Base-by-base conservation (phyloP, 30 jellyfish, hydroid and myxozoan genomes). In the Hydra vulgaris region DNA sequence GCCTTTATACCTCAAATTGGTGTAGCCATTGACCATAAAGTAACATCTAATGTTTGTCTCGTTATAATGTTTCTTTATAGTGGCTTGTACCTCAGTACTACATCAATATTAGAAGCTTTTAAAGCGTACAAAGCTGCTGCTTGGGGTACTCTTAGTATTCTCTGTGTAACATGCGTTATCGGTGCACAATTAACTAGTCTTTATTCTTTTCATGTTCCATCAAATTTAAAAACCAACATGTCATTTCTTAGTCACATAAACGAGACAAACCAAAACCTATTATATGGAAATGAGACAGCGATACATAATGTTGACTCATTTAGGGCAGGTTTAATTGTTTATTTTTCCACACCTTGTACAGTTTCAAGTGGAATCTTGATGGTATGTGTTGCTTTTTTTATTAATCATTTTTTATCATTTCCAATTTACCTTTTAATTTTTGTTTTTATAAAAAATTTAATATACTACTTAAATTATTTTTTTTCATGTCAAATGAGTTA, bases 1-100 rank as follows among this genome's bases (percentile, higher is more conserved):
- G 95, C 92, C 20, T 72, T 83, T 17, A 89, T 87, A 0, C 98
- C 98, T n/a, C 77, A 77, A 61, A 90, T 92, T 7, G 98, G 98
- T 0, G 90, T 86, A 7, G 88, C 91, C 17, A 81, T 92, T 18
- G 69, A 83, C 56, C 96, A 87, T 74, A 27, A 83, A 76, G 96
- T 86, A n/a, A 87, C 96, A 61, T 61, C 70, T n/a, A 87, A 83
- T 72, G 73, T 88, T 53, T 87, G 96, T 71, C 89, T 92, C 23
- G 78, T 87, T 70, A 95, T 94, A 21, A 87, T 92, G 53, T 92
- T 92, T 79, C 77, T 87, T 70, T 77, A 81, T 74, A 87, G 96
- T 84, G 98, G 98, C 4, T 85, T 92, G 26, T 92, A 83, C 66
- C 78, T 92, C 75, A 73, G 79, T n/a, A 92, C 98, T 15, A 87